Evolutionary conservation across 2,113 vertebrate species (phyloP).

Genomic region (Sceloporus tristichus): DNA sequence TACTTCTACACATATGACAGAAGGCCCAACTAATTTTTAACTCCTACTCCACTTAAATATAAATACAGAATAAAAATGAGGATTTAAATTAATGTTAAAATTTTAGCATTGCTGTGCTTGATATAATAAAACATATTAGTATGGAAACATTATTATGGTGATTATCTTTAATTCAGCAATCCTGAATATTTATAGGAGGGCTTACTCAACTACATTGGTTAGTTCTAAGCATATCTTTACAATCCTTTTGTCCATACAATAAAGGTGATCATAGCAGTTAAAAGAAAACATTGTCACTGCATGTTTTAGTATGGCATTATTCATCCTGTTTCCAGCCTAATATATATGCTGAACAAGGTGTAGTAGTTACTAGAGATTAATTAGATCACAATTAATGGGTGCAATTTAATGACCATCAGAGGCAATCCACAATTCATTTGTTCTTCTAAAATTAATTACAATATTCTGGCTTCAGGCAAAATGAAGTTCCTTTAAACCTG

Average conservation of each 20-base stretch:
- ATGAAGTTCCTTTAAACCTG: not conserved
- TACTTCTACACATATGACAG: not conserved
- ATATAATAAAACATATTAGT: not conserved
- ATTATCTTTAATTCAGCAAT: not conserved
- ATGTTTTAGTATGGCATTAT: not conserved
- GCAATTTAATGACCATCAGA: not conserved
- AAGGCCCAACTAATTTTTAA: not conserved
- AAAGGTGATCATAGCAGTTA: not conserved
- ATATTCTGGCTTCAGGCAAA: constrained; percentile 47
- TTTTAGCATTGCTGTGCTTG: not conserved
- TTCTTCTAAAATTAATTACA: not conserved
- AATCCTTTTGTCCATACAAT: not conserved
- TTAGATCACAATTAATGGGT: not conserved
- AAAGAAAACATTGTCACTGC: not conserved
- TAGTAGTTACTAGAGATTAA: not conserved
- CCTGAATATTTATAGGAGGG: not conserved
- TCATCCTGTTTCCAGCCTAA: not conserved
- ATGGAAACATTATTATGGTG: not conserved
- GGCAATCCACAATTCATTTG: constrained; percentile 17
- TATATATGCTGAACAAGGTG: not conserved
- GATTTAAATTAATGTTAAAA: not conserved
- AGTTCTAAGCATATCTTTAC: not conserved
- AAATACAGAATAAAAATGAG: too few relatives aligned
- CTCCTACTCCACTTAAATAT: not conserved
- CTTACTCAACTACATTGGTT: not conserved